Conservation (phyloP, 2,113 vertebrate genomes). For the Nestor notabilis region DNA sequence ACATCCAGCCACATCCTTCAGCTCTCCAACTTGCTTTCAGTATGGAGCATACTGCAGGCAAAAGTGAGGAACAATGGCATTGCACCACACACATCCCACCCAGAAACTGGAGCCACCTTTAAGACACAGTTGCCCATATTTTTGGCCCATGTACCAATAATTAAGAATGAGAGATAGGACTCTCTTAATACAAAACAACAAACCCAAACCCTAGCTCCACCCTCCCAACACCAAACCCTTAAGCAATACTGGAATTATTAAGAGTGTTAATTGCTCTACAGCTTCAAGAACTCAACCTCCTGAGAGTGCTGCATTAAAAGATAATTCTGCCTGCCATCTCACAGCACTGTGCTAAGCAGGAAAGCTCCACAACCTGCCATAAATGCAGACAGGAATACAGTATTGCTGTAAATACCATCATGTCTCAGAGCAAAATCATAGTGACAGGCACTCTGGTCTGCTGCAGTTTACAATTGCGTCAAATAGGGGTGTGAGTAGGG, state of each 20-base stretch:
- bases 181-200: not conserved
- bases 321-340: constrained; percentile 27
- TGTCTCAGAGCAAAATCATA: constrained; percentile 43
- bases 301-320: not conserved
- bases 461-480: constrained; percentile 4
- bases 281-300: not conserved
- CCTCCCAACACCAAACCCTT: not conserved
- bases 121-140: not conserved
- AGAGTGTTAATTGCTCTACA: not conserved
- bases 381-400: not conserved
- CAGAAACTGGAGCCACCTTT: not conserved
- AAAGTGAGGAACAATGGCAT: not conserved
- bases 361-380: constrained; percentile 16
- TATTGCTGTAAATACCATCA: constrained; percentile 39
- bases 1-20: not conserved
- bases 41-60: not conserved
- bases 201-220: not conserved
- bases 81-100: not conserved
- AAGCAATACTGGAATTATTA: not conserved
- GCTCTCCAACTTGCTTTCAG: not conserved
- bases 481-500: not conserved
- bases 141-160: not conserved
- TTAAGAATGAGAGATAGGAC: not conserved
- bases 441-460: constrained; percentile 43
- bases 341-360: not conserved